Percentiles rank a stretch among this genome's conserved stretches.
phyloP scores from a whole-genome alignment of 2,797 vertebrate genomes.

The Lagodon rhomboides region DNA sequence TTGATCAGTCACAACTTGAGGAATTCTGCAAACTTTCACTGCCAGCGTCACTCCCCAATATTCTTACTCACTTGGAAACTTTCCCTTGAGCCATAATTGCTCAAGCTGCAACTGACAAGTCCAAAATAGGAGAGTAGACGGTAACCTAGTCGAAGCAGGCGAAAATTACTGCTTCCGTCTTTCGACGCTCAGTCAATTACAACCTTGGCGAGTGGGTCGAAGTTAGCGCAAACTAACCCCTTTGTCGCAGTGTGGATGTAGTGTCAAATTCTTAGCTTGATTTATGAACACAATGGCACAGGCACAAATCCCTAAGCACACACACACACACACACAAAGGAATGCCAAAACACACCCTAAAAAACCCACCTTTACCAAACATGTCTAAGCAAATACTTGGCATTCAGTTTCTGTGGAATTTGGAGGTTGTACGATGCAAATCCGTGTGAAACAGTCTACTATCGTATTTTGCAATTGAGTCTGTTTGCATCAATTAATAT shows the following conservation, averaged over 20 bases:
- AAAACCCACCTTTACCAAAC: slow-evolving; percentile 44
- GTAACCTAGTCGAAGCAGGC: background rate
- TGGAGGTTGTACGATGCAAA: background rate
- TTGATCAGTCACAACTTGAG: background rate
- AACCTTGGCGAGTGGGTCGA: background rate
- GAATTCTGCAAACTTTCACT: background rate
- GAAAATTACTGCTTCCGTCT: background rate
- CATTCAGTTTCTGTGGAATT: slow-evolving; percentile 9
- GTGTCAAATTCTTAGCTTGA: slow-evolving; percentile 11
- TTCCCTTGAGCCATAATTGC: background rate
- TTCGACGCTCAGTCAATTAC: background rate
- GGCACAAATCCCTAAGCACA: slow-evolving; percentile 17
- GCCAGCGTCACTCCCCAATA: background rate
- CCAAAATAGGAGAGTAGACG: background rate
- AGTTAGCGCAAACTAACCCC: too few relatives aligned
- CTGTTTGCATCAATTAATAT: background rate
- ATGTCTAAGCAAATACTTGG: slow-evolving; percentile 30
- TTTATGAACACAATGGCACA: slow-evolving; percentile 22
- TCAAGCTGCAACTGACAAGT: background rate
- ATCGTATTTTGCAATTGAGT: background rate
- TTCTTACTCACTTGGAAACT: background rate
- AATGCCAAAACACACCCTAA: slow-evolving; percentile 26
- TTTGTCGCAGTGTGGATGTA: background rate
- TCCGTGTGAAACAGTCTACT: background rate
- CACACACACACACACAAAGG: background rate